These are phyloP conservation scores for Corvus hawaiiensis DNA, from an alignment of 2,113 vertebrate species.

Conservation along the genomic window DNA sequence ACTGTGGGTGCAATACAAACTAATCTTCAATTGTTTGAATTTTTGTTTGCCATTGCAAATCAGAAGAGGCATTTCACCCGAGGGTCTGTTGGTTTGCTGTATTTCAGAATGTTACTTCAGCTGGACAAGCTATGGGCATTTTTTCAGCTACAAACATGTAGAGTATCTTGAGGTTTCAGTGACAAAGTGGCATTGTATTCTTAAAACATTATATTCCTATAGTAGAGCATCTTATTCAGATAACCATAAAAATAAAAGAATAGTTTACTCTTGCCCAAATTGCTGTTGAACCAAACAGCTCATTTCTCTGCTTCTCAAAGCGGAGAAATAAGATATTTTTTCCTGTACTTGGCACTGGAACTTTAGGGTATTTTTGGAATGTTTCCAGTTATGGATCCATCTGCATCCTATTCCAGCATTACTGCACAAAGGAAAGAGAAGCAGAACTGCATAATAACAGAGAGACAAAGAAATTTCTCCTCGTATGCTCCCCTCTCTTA, in stretches of 20 bases:
- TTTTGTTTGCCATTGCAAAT: background rate
- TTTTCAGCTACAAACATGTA: background rate
- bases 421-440: background rate
- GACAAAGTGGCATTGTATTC: background rate
- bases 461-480: background rate
- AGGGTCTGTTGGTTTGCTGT: background rate
- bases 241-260: background rate
- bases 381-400: background rate
- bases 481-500: background rate
- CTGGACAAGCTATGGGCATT: background rate
- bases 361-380: background rate
- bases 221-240: background rate
- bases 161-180: background rate
- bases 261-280: background rate
- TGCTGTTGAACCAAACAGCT: background rate
- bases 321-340: background rate
- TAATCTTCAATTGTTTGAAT: background rate
- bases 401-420: background rate
- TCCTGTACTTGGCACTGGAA: background rate
- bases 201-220: background rate
- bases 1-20: background rate
- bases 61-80: background rate
- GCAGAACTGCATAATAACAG: background rate
- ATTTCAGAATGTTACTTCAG: slow-evolving; percentile 10
- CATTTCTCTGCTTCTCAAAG: background rate